phyloP scores from a whole-genome alignment of 1,140 invertebrate genomes.

The Calycopis cecrops region DNA sequence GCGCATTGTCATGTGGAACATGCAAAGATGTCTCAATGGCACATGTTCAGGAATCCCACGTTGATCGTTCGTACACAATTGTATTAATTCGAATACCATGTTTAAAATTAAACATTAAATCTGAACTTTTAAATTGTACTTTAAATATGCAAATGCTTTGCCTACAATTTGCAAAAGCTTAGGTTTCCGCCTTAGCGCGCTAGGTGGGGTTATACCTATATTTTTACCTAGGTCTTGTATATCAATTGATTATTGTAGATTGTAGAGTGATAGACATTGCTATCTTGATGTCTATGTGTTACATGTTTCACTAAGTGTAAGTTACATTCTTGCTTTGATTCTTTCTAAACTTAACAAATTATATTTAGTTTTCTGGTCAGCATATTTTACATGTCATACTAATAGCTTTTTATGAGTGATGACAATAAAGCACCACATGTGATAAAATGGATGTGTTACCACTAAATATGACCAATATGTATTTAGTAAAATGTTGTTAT shows the following conservation, averaged over 20 bases:
- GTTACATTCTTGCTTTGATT: too few species aligned
- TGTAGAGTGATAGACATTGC: background rate
- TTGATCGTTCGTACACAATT: constrained; percentile 22
- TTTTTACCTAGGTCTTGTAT: constrained; percentile 23
- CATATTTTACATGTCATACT: too few species aligned
- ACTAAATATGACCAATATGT: too few species aligned
- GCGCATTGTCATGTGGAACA: constrained; percentile 44
- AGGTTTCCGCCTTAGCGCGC: constrained; percentile 43
- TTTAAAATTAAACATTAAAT: constrained; percentile 6
- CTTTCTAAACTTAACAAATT: too few species aligned
- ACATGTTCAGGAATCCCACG: constrained; percentile 49
- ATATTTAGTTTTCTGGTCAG: too few species aligned
- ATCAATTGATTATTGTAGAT: constrained; percentile 3
- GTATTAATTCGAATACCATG: constrained; percentile 15
- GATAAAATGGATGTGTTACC: too few species aligned
- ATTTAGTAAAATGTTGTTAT: too few species aligned
- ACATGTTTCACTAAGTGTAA: too few species aligned
- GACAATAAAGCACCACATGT: too few species aligned
- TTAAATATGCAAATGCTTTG: constrained; percentile 13
- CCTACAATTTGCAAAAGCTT: constrained; percentile 40
- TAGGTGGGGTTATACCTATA: constrained; percentile 58
- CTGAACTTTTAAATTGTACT: constrained; percentile 15
- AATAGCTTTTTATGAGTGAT: too few species aligned
- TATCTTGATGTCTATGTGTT: too few species aligned
- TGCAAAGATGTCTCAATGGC: constrained; percentile 59